phyloP scores from a whole-genome alignment of 2,113 vertebrate species.

The Excalfactoria chinensis region DNA sequence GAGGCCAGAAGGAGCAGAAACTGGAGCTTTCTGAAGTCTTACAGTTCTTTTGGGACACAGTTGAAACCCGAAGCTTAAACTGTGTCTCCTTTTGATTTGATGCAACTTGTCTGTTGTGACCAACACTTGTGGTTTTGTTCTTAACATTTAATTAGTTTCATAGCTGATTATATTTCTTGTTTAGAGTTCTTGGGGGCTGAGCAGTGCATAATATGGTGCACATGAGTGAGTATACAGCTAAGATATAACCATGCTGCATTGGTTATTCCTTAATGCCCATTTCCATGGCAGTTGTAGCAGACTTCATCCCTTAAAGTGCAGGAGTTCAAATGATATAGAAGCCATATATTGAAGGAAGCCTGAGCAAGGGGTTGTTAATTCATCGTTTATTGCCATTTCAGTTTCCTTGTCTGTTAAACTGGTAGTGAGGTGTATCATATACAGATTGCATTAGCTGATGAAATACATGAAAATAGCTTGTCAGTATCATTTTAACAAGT shows the following conservation, averaged over 20 bases:
- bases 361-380: not conserved
- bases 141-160: not conserved
- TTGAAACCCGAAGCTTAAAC: not conserved
- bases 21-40: not conserved
- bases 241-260: not conserved
- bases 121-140: not conserved
- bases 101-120: not conserved
- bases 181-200: not conserved
- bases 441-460: not conserved
- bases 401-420: not conserved
- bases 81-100: not conserved
- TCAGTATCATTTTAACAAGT: not conserved
- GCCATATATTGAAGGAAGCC: not conserved
- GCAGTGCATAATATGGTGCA: not conserved
- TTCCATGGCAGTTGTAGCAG: not conserved
- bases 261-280: not conserved
- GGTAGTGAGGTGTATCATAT: not conserved
- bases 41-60: not conserved
- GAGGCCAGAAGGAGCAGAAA: not conserved
- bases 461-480: not conserved
- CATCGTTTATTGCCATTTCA: not conserved
- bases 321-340: not conserved
- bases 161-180: not conserved
- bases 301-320: not conserved
- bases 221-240: not conserved